phyloP scores from a whole-genome alignment of 2,797 vertebrate species.

The Neoniphon sammara region DNA sequence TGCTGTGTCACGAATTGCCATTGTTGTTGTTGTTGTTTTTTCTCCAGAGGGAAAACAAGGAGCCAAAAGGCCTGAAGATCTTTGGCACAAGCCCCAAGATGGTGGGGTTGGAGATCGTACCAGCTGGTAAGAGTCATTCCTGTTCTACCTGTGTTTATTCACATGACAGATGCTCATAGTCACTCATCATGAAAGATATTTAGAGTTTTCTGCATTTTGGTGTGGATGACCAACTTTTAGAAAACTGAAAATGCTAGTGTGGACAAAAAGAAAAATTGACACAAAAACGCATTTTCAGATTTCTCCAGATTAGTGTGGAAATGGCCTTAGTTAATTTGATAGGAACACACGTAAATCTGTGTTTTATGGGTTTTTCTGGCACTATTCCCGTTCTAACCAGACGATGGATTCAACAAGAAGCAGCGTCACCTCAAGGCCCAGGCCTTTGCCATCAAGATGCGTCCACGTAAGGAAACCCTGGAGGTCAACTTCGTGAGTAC shows the following conservation, averaged over 20 bases:
- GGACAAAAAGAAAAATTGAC: not conserved
- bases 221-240: no score
- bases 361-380: not conserved
- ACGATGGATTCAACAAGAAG: constrained; percentile 90
- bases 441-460: constrained; percentile 97
- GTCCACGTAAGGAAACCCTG: constrained; percentile 94
- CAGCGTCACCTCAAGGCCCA: constrained; percentile 92
- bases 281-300: not conserved
- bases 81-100: constrained; percentile 92
- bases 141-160: constrained; percentile 4
- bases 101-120: constrained; percentile 89
- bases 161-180: no score
- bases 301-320: no score
- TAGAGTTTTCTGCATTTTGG: no score
- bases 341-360: no score
- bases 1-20: constrained; percentile 18
- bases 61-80: constrained; percentile 92
- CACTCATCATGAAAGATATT: no score
- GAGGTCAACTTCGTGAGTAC: constrained; percentile 98
- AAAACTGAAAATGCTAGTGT: not conserved
- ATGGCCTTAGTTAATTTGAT: not conserved
- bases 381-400: constrained; percentile 66
- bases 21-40: constrained; percentile 32
- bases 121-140: constrained; percentile 72
- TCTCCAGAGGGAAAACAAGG: constrained; percentile 89